phyloP scores from a whole-genome alignment of 2,113 vertebrate species.

The Silurus glanis region DNA sequence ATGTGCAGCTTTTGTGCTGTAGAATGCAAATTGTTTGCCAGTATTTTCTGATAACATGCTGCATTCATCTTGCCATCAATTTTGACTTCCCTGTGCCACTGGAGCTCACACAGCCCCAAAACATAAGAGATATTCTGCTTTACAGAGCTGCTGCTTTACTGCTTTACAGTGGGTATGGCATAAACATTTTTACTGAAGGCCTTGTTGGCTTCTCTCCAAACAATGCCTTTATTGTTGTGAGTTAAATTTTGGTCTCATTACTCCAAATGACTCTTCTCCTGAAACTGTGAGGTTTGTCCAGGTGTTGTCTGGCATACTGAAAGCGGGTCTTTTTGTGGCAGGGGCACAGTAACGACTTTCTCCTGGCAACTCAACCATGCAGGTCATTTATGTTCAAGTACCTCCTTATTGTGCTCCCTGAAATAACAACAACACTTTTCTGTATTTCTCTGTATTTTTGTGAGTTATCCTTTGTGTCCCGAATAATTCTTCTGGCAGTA shows the following conservation, averaged over 20 bases:
- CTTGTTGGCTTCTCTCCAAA: background rate
- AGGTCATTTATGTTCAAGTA: background rate
- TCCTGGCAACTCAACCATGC: background rate
- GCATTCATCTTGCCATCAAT: background rate
- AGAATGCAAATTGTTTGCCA: background rate
- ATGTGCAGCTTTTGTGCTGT: too few species aligned
- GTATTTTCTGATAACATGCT: background rate
- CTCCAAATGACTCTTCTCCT: background rate
- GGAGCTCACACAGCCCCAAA: background rate
- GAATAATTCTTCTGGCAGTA: too few species aligned
- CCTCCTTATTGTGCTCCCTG: background rate
- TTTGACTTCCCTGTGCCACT: background rate
- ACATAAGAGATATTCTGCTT: background rate
- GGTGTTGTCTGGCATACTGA: too few species aligned
- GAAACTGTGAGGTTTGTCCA: background rate
- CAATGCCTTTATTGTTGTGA: background rate
- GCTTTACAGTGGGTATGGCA: too few species aligned
- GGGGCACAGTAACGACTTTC: background rate
- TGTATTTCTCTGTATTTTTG: too few species aligned
- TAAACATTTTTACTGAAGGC: too few species aligned
- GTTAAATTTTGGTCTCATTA: background rate
- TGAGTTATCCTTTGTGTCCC: too few species aligned
- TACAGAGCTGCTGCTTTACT: background rate
- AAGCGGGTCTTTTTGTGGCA: background rate
- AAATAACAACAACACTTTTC: too few species aligned